phyloP scores from a whole-genome alignment of 2,888 invertebrate species.

The Ornithoptera alexandrae region DNA sequence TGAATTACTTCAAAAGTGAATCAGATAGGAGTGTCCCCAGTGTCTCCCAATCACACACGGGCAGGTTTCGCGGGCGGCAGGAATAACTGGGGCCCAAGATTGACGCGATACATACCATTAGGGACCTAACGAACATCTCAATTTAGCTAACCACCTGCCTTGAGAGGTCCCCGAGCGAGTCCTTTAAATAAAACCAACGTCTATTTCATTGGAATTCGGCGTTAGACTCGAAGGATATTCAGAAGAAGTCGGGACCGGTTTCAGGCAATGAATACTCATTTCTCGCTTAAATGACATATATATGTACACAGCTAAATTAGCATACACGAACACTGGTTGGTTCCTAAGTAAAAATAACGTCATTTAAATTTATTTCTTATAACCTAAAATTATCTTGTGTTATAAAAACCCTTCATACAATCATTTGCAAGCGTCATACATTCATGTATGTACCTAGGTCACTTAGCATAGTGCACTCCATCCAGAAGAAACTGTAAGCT shows the following conservation, averaged over 20 bases:
- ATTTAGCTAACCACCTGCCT: conserved; percentile 52
- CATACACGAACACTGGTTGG: too few relatives aligned
- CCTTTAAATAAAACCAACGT: conserved; percentile 42
- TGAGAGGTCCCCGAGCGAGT: conserved; percentile 29
- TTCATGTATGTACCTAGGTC: too few relatives aligned
- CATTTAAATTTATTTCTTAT: background rate
- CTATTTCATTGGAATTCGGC: conserved; percentile 38
- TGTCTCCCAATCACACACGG: conserved; percentile 40
- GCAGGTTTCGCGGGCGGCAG: conserved; percentile 45
- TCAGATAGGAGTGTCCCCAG: conserved; percentile 33
- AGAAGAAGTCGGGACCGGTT: conserved; percentile 23
- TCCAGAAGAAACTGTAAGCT: too few relatives aligned
- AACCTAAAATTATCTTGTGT: background rate
- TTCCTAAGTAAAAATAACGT: too few relatives aligned
- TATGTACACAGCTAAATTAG: background rate
- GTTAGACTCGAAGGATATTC: conserved; percentile 29
- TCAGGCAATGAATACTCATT: conserved; percentile 20
- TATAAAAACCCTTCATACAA: too few relatives aligned
- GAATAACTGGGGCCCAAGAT: conserved; percentile 47
- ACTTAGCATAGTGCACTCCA: too few relatives aligned
- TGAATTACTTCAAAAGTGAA: conserved; percentile 37
- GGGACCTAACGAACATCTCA: conserved; percentile 54
- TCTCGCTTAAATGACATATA: conserved; percentile 25
- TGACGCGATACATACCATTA: conserved; percentile 56
- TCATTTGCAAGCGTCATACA: too few relatives aligned